phyloP scores from a whole-genome alignment of 2,797 vertebrate genomes.

The Allobates femoralis region DNA sequence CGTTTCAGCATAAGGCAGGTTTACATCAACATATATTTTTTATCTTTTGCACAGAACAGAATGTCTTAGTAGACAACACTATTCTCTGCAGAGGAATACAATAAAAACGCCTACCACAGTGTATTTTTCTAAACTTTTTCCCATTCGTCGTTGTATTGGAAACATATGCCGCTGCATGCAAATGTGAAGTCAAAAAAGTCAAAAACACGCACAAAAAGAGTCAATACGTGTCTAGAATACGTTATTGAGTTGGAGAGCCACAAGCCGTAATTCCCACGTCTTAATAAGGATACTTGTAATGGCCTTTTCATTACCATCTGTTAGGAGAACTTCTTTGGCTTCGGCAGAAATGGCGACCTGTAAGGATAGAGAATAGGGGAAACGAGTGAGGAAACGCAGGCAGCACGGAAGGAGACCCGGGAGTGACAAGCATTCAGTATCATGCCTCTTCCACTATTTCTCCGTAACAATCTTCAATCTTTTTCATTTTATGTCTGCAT shows the following conservation, averaged over 20 bases:
- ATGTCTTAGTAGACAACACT: too few relatives aligned
- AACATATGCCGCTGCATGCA: too few relatives aligned
- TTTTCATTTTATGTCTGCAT: slow-evolving; percentile 99
- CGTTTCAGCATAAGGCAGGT: too few relatives aligned
- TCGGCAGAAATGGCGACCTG: slow-evolving; percentile 99
- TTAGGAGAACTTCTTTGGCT: slow-evolving; percentile 98
- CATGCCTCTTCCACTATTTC: slow-evolving; percentile 88
- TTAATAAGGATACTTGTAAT: slow-evolving; percentile 98
- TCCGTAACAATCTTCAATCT: slow-evolving; percentile 88
- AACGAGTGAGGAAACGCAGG: slow-evolving; percentile 72
- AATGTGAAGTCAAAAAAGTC: too few relatives aligned
- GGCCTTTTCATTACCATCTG: slow-evolving; percentile 99
- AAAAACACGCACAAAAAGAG: too few relatives aligned
- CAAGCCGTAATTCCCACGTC: slow-evolving; percentile 50
- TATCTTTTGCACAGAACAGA: too few relatives aligned
- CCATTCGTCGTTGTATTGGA: too few relatives aligned
- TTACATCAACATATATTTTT: too few relatives aligned
- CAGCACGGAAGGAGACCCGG: slow-evolving; percentile 82
- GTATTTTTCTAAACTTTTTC: too few relatives aligned
- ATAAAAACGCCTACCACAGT: too few relatives aligned
- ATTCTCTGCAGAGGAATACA: too few relatives aligned
- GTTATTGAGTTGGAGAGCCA: too few relatives aligned
- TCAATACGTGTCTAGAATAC: background rate
- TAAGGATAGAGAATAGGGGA: slow-evolving; percentile 33
- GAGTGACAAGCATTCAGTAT: slow-evolving; percentile 86